These are phyloP conservation scores for Pseudoatta argentina DNA, from an alignment of 1,140 invertebrate species.

Conservation along the genomic window DNA sequence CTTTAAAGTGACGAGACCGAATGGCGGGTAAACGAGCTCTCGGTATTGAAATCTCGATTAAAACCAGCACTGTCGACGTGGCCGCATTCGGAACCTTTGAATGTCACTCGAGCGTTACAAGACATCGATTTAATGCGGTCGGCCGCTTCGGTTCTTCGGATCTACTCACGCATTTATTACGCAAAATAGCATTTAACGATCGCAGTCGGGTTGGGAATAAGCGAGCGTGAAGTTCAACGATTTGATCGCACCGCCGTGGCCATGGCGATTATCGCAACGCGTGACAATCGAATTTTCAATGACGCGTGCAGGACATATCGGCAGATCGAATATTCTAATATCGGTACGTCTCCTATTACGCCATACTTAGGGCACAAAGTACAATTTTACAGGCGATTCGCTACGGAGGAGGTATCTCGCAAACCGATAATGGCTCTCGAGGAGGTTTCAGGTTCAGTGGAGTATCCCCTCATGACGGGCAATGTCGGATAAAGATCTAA, in stretches of 20 bases:
- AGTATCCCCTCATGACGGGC: conserved; percentile 72
- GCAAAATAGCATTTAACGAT: conserved; percentile 40
- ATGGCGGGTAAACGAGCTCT: conserved; percentile 66
- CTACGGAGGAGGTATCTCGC: conserved; percentile 65
- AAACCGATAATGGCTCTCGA: conserved; percentile 73
- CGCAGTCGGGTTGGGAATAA: conserved; percentile 21
- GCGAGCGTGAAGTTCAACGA: conserved; percentile 29
- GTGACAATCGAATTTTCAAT: conserved; percentile 56
- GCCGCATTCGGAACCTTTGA: conserved; percentile 52
- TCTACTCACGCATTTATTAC: conserved; percentile 56
- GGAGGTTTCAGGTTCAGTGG: conserved; percentile 75
- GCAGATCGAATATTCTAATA: conserved; percentile 56
- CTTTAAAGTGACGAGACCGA: conserved; percentile 73
- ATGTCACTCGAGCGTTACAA: conserved; percentile 54
- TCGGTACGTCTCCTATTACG: conserved; percentile 64
- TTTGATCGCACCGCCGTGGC: not conserved
- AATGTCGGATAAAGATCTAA: conserved; percentile 78
- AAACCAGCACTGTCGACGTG: conserved; percentile 44
- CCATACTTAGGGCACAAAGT: conserved; percentile 56
- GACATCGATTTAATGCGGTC: conserved; percentile 20
- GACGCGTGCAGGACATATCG: not conserved
- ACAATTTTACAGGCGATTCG: conserved; percentile 72
- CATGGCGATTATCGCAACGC: not conserved
- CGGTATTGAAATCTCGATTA: conserved; percentile 67
- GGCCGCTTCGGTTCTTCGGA: conserved; percentile 40